These are phyloP conservation scores for Junonia oenone DNA, from an alignment of 2,888 invertebrate genomes.

Conservation along the genomic window DNA sequence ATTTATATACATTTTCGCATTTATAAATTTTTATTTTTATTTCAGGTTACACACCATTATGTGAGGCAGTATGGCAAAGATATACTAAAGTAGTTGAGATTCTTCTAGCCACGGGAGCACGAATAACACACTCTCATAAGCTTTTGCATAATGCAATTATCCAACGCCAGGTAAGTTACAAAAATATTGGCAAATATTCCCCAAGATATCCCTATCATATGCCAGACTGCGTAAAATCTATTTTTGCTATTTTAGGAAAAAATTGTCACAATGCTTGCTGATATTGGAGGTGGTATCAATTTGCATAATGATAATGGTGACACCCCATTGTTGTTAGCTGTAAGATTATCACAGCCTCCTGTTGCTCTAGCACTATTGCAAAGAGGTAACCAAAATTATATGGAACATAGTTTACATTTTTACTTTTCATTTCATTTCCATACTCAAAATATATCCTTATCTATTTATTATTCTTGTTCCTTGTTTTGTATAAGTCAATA, in stretches of 20 bases:
- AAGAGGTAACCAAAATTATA: constrained; percentile 78
- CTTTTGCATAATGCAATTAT: constrained; percentile 84
- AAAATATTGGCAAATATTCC: not conserved
- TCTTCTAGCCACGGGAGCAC: constrained; percentile 82
- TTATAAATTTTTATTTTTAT: constrained; percentile 14
- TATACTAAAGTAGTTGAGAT: constrained; percentile 78
- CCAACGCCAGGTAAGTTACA: constrained; percentile 70
- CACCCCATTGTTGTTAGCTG: constrained; percentile 83
- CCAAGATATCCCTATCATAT: not conserved
- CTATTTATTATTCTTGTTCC: too few relatives aligned
- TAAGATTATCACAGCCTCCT: constrained; percentile 62
- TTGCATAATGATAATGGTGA: constrained; percentile 83
- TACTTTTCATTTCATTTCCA: not conserved
- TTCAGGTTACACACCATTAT: constrained; percentile 83
- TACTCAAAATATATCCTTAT: too few relatives aligned
- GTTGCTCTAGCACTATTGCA: constrained; percentile 73
- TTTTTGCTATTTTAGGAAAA: constrained; percentile 51
- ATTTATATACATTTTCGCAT: not conserved
- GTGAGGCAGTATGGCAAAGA: constrained; percentile 85
- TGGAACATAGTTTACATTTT: not conserved
- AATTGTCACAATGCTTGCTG: constrained; percentile 76
- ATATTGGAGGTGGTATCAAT: constrained; percentile 80
- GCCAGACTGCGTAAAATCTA: not conserved
- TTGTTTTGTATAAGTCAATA: too few relatives aligned
- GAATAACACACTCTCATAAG: constrained; percentile 84